Evolutionary conservation across 2,888 invertebrate species (phyloP), one percentile per base, ranked within the genome.

Genomic region (Frankliniella fusca): DNA sequence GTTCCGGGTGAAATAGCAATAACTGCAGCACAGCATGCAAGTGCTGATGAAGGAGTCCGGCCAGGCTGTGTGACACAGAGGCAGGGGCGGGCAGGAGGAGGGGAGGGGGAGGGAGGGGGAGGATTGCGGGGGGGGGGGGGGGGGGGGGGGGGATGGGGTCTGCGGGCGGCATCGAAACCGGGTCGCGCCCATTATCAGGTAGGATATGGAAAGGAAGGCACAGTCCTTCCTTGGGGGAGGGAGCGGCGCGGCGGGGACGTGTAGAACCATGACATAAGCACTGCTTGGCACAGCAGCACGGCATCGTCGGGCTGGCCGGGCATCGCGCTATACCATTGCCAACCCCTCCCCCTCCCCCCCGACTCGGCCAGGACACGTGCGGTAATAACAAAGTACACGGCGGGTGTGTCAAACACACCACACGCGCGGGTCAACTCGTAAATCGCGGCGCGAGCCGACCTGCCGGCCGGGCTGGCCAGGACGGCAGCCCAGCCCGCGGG

Each of bases 161-260:
- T 54, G 54, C 15, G 8, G 65, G 65, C 54, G 54, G 15, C 15
- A 54, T 54, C 54, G 54, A 54, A 54, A 54, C 54, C 15, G 15
- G 54, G 54, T 54, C 54, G 54, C 54, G 54, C 54, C 54, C 20
- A 54, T 54, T 54, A 54, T 54, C 54, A 54, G 54, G 54, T 54
- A 54, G 54, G 54, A 54, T 54, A 54, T 54, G 54, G 54, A 54
- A 54, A 54, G 54, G 54, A 54, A 54, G 54, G 54, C 54, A 54
- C 54, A 54, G 54, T 54, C 54, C 54, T 54, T 54, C 54, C 54
- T 54, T 20, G 54, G 18, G 54, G 38, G 18, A 15, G 54, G 18
- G 20, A 9, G 12, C 54, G 18, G 54, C 38, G 38, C 38, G 38
- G 38, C 38, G 38, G 38, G 38, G 38, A 38, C 38, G 38, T 38